Base-by-base conservation (phyloP, 2,888 invertebrate genomes). In the Hyalella azteca region DNA sequence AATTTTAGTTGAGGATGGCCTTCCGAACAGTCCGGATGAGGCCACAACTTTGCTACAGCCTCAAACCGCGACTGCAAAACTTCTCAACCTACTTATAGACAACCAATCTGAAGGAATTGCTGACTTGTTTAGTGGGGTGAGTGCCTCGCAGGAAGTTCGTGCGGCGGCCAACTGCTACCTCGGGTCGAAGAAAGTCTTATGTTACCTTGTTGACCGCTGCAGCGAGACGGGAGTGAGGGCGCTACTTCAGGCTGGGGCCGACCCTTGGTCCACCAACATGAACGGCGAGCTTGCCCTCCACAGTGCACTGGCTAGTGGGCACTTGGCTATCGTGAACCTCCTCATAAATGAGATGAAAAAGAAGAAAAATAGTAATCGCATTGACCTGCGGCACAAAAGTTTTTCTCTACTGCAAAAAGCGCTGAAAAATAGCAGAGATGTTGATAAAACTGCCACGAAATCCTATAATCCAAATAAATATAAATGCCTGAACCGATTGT, bases 311-410 rank as follows among this genome's bases (percentile, higher is more conserved):
- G 75, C 78, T 29, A 73, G 59, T 9, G 81, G 84, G 5, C 75
- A 84, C 40, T 26, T 45, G 15, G 7, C 15, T 54, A 76, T 84
- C 32, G 73, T 82, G 15, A 54, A 76, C n/a, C 39, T 26, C 1
- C 50, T 84, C 5, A 73, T 84, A 4, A n/a, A 78, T 13, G 36
- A 40, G 15, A 84, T 84, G 84, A 84, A 84, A 73, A 50, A 50
- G 11, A 54, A 45, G 5, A 54, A 41, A 26, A 66, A 39, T 32
- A 26, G 22, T 41, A 40, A 32, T 22, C 32, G 41, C 4, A 48
- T 84, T 7, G 81, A 82, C 40, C 50, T 84, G n/a, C 5, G 50
- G 36, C 76, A 77, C 2, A 59, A 81, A 36, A 82, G 76, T 73
- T 54, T 81, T 29, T 77, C 50, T 32, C 50, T 84, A 22, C n/a